Base-by-base conservation (phyloP, 2,888 invertebrate genomes). In the Trypoxylon attenuatum region DNA sequence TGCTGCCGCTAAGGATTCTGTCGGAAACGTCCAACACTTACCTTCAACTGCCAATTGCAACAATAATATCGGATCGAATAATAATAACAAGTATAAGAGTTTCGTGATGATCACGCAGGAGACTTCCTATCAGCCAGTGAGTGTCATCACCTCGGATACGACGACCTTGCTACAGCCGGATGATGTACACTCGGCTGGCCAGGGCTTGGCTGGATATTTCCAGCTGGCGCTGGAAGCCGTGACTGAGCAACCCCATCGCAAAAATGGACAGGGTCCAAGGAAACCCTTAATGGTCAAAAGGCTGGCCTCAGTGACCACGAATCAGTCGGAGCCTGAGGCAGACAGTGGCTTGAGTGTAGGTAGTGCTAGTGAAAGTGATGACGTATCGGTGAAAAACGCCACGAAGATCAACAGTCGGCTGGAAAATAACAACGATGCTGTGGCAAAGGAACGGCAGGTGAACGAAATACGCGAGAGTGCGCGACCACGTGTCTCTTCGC, bases 71-170 rank as follows among this genome's bases (percentile, higher is more conserved):
- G 47, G 19, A 29, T 62, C 52, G 25, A 51, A 41, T 13, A 76
- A 69, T 54, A 82, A 68, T 57, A 84, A 85, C 72, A 93, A 93
- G 87, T 95, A 94, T 87, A 94, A 94, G 83, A 95, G 95, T 90
- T 92, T 95, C 90, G 94, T 95, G 88, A 94, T 95, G 94, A 95
- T 95, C 89, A 95, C 94, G 83, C 94, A 94, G 89, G 82, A 93
- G 89, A 86, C 87, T 59, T 78, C 90, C 86, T 88, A 87, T 77
- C 89, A 89, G 71, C 89, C 89, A 86, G 93, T 94, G 82, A 93
- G 92, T 88, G 92, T 94, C 77, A 91, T 93, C 86, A 92, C 93
- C 83, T 91, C 91, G 81, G 93, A 93, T 85, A 93, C 93, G 82
- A 93, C 93, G 83, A 92, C 91, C 83, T 88, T 93, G 79, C 90